Base-by-base conservation (phyloP, 2,113 vertebrate genomes). In the Myxocyprinus asiaticus region DNA sequence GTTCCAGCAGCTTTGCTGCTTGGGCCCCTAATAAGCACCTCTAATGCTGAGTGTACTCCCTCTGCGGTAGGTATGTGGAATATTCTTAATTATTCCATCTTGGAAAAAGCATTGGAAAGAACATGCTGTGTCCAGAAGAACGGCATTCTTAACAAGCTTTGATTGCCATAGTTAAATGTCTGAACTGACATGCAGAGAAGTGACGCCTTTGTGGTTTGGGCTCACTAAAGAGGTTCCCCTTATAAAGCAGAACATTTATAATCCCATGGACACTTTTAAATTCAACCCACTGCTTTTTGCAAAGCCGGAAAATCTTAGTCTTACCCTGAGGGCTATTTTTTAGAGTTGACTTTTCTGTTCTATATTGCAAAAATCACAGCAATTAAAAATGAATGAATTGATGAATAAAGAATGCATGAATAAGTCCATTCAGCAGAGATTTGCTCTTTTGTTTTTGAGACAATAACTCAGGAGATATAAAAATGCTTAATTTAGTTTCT, bases 1-100 rank as follows among this genome's bases (percentile, higher is more conserved):
- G 22, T 33, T 33, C 22, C 22, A 33, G 22, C 22, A 33, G 22
- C 22, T 33, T 33, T 33, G 22, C 22, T 33, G 22, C 22, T 1
- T 33, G 22, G 22, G 1, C 22, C 22, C 22, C 22, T 33, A 71
- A 71, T 55, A 55, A 55, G 10, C 6, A 9, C 12, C 9, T 62
- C 71, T 12, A 62, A 14, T 61, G 58, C 43, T 33, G 44, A 62
- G 33, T 43, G 22, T 42, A 64, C 22, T 64, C 73, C 61, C 73
- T 51, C 58, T 76, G 73, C 15, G 61, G 48, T 51, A 76, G 73
- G 45, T 64, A 45, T 75, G 22, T 76, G 44, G 66, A 73, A 79
- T 76, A 76, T 59, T 33, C 22, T 33, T 33, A 33, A 33, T 33
- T 33, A 44, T 43, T 69, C 6, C 9, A 44, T 69, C 22, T 22